Evolutionary conservation across 2,113 vertebrate species (phyloP).

Genomic region (Oncorhynchus clarkii): DNA sequence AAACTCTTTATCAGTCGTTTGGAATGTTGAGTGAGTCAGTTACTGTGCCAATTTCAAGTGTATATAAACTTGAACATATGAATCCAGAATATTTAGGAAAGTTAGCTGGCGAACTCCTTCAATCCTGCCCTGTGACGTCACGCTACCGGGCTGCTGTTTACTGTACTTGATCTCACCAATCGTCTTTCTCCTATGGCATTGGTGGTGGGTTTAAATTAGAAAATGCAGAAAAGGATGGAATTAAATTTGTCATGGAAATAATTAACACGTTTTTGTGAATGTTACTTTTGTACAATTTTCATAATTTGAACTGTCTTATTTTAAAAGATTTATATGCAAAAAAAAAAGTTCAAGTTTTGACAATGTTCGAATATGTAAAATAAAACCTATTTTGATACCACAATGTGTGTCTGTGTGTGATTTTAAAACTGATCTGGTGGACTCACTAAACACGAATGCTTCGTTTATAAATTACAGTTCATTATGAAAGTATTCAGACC

Average conservation of each 20-base stretch:
- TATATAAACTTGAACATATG: not conserved
- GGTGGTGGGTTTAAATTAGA: conserved; percentile 57
- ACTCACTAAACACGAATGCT: too few relatives aligned
- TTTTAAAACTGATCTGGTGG: not conserved
- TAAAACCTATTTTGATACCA: conserved; percentile 80
- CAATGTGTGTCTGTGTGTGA: conserved; percentile 9
- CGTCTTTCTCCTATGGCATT: conserved; percentile 32
- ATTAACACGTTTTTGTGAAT: conserved; percentile 49
- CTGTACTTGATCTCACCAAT: conserved; percentile 33
- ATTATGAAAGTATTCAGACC: too few relatives aligned
- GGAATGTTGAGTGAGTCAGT: not conserved
- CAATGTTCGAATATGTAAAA: conserved; percentile 72
- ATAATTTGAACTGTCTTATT: conserved; percentile 70
- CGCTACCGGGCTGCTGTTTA: conserved; percentile 37
- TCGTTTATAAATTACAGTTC: too few relatives aligned
- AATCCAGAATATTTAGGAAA: conserved; percentile 17
- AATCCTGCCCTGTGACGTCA: too few relatives aligned
- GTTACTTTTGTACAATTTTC: conserved; percentile 73
- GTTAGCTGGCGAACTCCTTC: conserved; percentile 9
- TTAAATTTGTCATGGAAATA: conserved; percentile 33
- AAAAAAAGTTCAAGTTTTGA: conserved; percentile 69
- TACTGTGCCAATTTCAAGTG: not conserved
- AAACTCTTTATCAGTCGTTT: not conserved
- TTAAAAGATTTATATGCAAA: conserved; percentile 78
- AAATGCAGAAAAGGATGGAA: conserved; percentile 48